Evolutionary conservation across 2,797 vertebrate genomes (phyloP), one percentile per base, ranked within the genome.

Genomic region (Myripristis murdjan): DNA sequence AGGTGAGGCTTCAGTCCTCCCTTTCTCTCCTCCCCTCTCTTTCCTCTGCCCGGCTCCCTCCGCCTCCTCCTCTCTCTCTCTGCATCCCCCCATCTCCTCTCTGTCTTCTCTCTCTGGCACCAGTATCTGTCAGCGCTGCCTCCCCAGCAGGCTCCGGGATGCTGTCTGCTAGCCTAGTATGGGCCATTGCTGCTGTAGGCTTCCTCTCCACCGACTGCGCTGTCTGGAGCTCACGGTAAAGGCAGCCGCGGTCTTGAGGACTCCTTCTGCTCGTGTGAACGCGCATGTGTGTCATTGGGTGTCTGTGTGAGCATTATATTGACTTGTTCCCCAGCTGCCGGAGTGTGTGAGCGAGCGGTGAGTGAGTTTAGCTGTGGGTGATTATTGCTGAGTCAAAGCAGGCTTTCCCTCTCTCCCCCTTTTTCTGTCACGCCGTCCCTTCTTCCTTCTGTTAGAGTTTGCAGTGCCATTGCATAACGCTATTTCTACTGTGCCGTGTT

Each of bases 161-260:
- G 92, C 82, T 58, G 64, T 71, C 67, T 61, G 77, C 64, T 81
- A 80, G 85, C 75, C 47, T 72, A 44, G 75, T 77, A 91, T 91
- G 96, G 96, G 95, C 91, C 95, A 95, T 70, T 87, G 92, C 95
- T 97, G 95, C 93, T 96, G 94, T 93, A 93, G 91, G 87, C 85
- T 89, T 85, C 91, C 88, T 86, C 75, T 92, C 93, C 85, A 90
- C 89, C 86, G 93, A 82, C 85, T 89, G 84, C 93, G 84, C 89
- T 95, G 94, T 93, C 87, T 93, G 95, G 95, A 97, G 90, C 87
- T 88, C 88, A 96, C 95, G 96, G 96, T 97, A 97, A 94, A 88
- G 63, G 43, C 73, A 75, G 79, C 73, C 60, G 75, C 59, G 3
- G 57, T 72, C 73, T 86, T n/a, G 33, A 60, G 33, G 78, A 70